These are phyloP conservation scores for Standfussiana lucernea DNA, from an alignment of 2,888 invertebrate genomes.

Conservation along the genomic window DNA sequence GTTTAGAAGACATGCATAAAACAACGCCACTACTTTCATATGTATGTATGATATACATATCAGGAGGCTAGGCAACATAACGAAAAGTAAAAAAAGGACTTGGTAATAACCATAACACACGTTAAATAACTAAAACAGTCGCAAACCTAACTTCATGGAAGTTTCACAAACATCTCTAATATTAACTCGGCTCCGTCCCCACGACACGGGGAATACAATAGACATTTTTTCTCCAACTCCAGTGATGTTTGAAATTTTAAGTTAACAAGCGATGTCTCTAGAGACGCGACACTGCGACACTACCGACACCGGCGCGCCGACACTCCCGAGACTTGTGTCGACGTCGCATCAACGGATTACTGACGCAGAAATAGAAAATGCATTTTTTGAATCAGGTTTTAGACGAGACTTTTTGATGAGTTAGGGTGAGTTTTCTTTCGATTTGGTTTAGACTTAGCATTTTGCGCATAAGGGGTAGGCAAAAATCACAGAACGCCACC, in stretches of 20 bases:
- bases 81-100: neutral
- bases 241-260: conserved; percentile 50
- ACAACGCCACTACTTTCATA: neutral
- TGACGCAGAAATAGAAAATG: conserved; percentile 57
- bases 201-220: conserved; percentile 25
- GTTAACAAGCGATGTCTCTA: conserved; percentile 46
- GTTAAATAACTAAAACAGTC: conserved; percentile 13
- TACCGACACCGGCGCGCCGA: conserved; percentile 38
- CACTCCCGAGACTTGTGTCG: conserved; percentile 52
- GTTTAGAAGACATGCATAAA: neutral
- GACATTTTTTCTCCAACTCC: conserved; percentile 36
- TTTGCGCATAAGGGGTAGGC: neutral
- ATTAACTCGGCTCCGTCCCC: conserved; percentile 34
- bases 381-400: conserved; percentile 43
- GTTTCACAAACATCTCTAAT: conserved; percentile 30
- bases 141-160: conserved; percentile 2
- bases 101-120: neutral
- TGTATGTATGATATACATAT: neutral
- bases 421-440: neutral
- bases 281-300: conserved; percentile 49
- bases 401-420: conserved; percentile 38
- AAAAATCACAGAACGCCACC: neutral
- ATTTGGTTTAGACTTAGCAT: neutral
- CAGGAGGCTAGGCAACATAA: neutral
- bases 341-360: conserved; percentile 52